Conservation (phyloP, 2,113 vertebrate genomes). For the Daubentonia madagascariensis region DNA sequence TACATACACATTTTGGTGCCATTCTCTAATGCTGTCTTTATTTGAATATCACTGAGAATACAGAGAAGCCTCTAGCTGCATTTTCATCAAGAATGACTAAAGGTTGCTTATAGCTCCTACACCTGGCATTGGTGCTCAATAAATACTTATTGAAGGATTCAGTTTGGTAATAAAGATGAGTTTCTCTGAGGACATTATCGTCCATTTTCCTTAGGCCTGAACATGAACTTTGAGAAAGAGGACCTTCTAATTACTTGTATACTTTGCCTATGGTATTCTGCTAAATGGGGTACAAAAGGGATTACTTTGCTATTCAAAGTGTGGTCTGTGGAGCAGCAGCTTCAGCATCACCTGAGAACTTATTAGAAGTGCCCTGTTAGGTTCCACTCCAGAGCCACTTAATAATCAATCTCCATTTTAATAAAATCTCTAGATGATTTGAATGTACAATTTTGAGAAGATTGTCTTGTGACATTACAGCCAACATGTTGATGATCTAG, state of each 20-base stretch:
- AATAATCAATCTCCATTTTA: conserved; percentile 22
- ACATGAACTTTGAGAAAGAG: not conserved
- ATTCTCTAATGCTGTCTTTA: not conserved
- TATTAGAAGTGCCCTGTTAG: not conserved
- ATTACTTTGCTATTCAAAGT: not conserved
- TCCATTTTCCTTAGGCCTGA: not conserved
- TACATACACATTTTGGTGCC: not conserved
- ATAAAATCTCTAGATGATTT: not conserved
- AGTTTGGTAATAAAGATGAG: not conserved
- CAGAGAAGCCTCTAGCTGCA: not conserved
- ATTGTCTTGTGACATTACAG: not conserved
- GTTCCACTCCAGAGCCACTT: not conserved
- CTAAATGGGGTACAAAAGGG: not conserved
- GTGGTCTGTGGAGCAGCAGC: not conserved
- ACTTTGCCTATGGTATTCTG: not conserved
- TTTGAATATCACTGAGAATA: not conserved
- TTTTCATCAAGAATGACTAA: not conserved
- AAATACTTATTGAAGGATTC: not conserved
- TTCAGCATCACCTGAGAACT: not conserved
- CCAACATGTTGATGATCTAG: not conserved
- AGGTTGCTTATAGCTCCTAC: not conserved
- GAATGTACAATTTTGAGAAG: not conserved
- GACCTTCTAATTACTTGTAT: not conserved
- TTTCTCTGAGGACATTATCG: not conserved
- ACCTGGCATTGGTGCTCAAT: not conserved